A percentile compares a stretch with the other conserved stretches of the same genome.
These are phyloP conservation scores for Odontothrips loti DNA, from an alignment of 2,888 invertebrate species.

Conservation along the genomic window DNA sequence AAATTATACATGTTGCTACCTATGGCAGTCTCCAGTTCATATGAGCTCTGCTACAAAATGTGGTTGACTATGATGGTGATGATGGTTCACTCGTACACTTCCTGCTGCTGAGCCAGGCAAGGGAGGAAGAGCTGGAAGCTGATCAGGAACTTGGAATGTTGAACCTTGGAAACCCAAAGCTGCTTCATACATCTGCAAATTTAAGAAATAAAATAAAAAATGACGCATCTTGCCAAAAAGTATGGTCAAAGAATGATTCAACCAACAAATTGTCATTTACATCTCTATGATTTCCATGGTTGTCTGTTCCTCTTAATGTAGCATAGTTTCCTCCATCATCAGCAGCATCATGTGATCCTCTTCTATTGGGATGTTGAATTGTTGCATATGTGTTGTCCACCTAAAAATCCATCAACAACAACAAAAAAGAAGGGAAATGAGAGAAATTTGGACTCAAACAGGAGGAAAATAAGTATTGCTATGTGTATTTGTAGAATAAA, in stretches of 20 bases:
- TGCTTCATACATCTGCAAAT: constrained; percentile 56
- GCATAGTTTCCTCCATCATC: constrained; percentile 61
- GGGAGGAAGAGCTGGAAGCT: constrained; percentile 30
- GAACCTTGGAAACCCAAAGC: constrained; percentile 60
- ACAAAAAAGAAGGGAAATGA: background rate
- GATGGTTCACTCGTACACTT: constrained; percentile 48
- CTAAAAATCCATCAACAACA: constrained; percentile 45
- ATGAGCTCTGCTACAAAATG: constrained; percentile 59
- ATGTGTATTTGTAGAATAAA: background rate
- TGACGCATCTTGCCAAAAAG: constrained; percentile 27
- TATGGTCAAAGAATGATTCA: constrained; percentile 21
- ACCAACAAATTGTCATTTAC: constrained; percentile 44
- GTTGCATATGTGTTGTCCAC: constrained; percentile 76
- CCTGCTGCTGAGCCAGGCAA: constrained; percentile 40
- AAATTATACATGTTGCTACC: background rate
- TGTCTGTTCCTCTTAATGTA: constrained; percentile 53
- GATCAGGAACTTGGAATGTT: constrained; percentile 56
- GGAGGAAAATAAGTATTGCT: background rate
- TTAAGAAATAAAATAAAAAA: constrained; percentile 31
- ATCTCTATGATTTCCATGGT: constrained; percentile 49
- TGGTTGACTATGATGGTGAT: constrained; percentile 56
- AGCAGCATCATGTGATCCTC: constrained; percentile 47
- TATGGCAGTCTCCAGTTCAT: constrained; percentile 42
- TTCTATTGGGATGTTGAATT: constrained; percentile 61
- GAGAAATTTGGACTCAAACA: background rate